phyloP scores from a whole-genome alignment of 2,888 invertebrate species.

The Adelognathus sp. region DNA sequence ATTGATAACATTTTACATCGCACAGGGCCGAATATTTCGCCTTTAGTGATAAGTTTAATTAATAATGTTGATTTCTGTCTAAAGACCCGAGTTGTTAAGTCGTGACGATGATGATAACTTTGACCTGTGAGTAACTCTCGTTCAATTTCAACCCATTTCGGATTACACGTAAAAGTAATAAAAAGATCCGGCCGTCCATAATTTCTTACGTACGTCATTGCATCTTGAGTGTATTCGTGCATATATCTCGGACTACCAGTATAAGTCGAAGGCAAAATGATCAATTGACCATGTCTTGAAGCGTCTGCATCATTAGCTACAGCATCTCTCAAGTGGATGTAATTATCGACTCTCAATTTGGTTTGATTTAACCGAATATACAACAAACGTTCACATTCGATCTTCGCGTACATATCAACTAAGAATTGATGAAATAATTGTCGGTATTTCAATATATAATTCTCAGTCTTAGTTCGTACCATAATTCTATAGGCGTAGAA shows the following conservation, averaged over 20 bases:
- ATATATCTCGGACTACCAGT: neutral
- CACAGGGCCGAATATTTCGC: constrained; percentile 63
- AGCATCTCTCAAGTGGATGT: constrained; percentile 69
- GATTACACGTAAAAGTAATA: constrained; percentile 44
- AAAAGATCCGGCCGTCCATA: constrained; percentile 47
- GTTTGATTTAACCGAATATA: constrained; percentile 72
- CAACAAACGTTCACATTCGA: constrained; percentile 74
- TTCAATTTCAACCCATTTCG: constrained; percentile 32
- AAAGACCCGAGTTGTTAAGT: constrained; percentile 67
- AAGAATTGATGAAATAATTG: constrained; percentile 72
- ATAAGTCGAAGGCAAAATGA: neutral
- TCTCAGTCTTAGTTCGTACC: constrained; percentile 63
- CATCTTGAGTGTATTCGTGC: constrained; percentile 62
- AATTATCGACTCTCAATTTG: constrained; percentile 73
- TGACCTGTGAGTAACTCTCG: constrained; percentile 58
- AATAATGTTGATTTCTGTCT: constrained; percentile 55
- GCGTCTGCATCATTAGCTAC: neutral
- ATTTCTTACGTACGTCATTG: constrained; percentile 47
- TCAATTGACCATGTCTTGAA: too few species aligned
- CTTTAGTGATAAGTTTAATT: constrained; percentile 60
- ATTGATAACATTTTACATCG: constrained; percentile 70
- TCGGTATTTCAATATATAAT: constrained; percentile 66
- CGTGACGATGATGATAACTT: constrained; percentile 69
- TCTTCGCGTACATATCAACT: constrained; percentile 78
- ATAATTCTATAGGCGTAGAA: constrained; percentile 66